Evolutionary conservation across 1,140 invertebrate species (phyloP).

Genomic region (Asbolus verrucosus): DNA sequence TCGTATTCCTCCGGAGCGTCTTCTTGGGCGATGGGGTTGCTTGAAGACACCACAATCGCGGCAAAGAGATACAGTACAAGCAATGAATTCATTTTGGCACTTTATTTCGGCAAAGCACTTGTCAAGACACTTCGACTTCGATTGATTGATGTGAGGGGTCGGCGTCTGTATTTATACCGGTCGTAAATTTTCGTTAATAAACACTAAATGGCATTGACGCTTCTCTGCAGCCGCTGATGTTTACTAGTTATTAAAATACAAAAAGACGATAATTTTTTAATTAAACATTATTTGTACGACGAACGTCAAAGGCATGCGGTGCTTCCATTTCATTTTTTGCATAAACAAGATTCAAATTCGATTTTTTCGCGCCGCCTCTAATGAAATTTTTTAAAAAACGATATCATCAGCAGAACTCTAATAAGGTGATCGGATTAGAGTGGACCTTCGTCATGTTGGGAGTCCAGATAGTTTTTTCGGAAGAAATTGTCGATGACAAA

Average conservation of each 20-base stretch:
- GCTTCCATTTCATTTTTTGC: constrained; percentile 11
- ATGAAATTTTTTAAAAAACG: constrained; percentile 7
- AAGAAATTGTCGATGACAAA: too few species aligned
- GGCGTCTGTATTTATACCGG: constrained; percentile 2
- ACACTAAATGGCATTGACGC: constrained; percentile 41
- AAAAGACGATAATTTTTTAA: constrained; percentile 23
- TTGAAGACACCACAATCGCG: neutral
- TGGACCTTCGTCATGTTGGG: too few species aligned
- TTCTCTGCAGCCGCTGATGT: constrained; percentile 34
- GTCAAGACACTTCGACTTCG: neutral
- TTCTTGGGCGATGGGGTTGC: neutral
- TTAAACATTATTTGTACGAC: constrained; percentile 14
- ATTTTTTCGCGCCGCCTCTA: neutral
- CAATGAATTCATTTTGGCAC: constrained; percentile 16
- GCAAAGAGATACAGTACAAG: neutral
- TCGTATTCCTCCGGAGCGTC: constrained; percentile 11
- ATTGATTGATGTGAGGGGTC: constrained; percentile 20
- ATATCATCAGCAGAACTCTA: too few species aligned
- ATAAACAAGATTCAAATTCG: constrained; percentile 3
- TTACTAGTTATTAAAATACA: constrained; percentile 21
- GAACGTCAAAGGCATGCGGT: constrained; percentile 30
- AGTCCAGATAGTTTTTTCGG: too few species aligned
- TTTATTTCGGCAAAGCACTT: constrained; percentile 8
- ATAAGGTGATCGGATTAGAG: too few species aligned
- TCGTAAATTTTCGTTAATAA: constrained; percentile 24